Percentiles rank a stretch among this genome's conserved stretches.
Conservation (phyloP, 2,113 vertebrate genomes). For the Neogale vison region DNA sequence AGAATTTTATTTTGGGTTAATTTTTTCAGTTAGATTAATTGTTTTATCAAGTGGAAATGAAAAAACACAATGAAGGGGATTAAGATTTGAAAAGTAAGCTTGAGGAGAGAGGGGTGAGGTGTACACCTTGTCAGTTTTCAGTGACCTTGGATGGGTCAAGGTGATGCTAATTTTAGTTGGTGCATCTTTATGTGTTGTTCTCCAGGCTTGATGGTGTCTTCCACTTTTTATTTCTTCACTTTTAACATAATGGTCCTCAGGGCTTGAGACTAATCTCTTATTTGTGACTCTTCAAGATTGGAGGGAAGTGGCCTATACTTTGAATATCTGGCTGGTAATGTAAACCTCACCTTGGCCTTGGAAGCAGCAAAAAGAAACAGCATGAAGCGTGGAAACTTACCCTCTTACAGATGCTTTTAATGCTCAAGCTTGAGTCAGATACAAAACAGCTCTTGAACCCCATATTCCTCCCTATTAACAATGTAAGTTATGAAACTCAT, state of each 20-base stretch:
- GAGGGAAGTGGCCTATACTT: neutral
- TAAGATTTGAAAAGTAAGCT: neutral
- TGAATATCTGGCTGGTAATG: neutral
- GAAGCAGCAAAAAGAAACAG: neutral
- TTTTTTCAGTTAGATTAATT: neutral
- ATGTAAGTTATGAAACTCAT: neutral
- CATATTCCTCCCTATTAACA: neutral
- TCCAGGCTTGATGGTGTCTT: neutral
- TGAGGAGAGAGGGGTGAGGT: neutral
- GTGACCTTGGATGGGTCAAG: neutral
- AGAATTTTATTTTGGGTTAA: neutral
- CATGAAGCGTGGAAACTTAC: neutral
- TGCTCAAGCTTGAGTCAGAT: neutral
- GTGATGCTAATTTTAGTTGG: neutral
- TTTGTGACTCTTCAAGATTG: neutral
- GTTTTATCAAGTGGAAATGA: neutral
- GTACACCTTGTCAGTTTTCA: neutral
- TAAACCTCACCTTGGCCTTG: neutral
- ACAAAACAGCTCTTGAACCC: neutral
- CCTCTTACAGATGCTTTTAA: neutral
- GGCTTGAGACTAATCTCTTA: neutral
- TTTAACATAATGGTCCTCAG: neutral
- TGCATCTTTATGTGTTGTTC: neutral
- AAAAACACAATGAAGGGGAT: neutral
- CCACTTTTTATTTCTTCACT: neutral